phyloP scores from a whole-genome alignment of 2,113 vertebrate genomes.

The Thinocorus orbignyianus region DNA sequence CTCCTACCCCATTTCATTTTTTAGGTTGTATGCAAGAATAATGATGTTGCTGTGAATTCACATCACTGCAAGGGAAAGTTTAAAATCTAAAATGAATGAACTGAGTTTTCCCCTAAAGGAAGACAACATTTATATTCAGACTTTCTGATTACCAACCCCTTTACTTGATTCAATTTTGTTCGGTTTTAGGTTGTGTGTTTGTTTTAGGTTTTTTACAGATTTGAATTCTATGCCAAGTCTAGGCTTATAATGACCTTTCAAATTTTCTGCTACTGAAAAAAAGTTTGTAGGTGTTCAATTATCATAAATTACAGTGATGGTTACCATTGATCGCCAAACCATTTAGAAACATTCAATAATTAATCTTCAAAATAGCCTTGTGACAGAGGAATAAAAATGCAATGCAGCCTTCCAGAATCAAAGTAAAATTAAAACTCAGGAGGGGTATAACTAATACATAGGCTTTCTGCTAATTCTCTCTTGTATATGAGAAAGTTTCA shows the following conservation, averaged over 20 bases:
- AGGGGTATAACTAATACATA: not conserved
- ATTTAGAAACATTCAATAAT: not conserved
- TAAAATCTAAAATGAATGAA: constrained; percentile 1
- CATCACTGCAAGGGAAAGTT: not conserved
- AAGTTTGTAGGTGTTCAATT: not conserved
- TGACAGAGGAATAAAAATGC: not conserved
- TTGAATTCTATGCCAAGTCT: not conserved
- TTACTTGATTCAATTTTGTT: not conserved
- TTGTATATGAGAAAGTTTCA: not conserved
- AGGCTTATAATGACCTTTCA: not conserved
- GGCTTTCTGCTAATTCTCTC: not conserved
- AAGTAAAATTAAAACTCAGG: not conserved
- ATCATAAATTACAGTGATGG: not conserved
- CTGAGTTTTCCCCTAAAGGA: not conserved
- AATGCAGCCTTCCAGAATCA: not conserved
- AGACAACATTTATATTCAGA: not conserved
- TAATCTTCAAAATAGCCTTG: not conserved
- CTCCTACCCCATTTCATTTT: not conserved
- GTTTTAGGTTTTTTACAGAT: not conserved
- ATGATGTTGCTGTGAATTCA: not conserved
- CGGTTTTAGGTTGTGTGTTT: not conserved
- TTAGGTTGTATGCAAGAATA: not conserved
- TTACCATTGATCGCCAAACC: not conserved
- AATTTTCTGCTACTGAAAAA: not conserved
- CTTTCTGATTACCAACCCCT: not conserved